Evolutionary conservation across 1,140 invertebrate genomes (phyloP).

Genomic region (Leptinotarsa lineolata): DNA sequence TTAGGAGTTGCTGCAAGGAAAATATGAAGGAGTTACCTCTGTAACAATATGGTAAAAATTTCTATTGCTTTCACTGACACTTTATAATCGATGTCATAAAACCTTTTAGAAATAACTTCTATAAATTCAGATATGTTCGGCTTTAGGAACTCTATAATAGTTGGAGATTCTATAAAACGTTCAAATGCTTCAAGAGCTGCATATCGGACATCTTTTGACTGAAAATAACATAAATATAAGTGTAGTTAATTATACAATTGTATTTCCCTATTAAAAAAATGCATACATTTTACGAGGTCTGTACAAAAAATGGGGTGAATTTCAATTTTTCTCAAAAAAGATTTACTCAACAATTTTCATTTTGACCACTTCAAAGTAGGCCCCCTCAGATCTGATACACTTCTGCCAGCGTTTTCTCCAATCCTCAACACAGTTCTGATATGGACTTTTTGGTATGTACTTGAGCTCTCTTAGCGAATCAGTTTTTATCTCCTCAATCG

Average conservation of each 20-base stretch:
- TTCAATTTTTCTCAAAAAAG: no score
- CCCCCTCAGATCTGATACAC: no score
- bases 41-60: slow-evolving; percentile 16
- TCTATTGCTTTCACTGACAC: slow-evolving; percentile 27
- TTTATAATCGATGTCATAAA: slow-evolving; percentile 22
- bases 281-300: no score
- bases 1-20: background rate
- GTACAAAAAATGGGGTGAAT: no score
- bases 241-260: background rate
- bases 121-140: slow-evolving; percentile 2
- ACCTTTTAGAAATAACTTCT: slow-evolving; percentile 21
- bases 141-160: slow-evolving; percentile 16
- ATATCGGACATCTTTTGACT: slow-evolving; percentile 25
- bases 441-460: no score
- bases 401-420: no score
- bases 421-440: no score
- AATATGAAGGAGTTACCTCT: slow-evolving; percentile 4
- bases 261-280: no score
- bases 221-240: background rate
- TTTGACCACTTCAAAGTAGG: no score
- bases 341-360: no score
- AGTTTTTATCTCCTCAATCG: no score
- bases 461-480: no score
- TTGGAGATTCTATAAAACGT: slow-evolving; percentile 1
- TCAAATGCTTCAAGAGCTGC: slow-evolving; percentile 21